A percentile compares a stretch with the other conserved stretches of the same genome.
Conservation (phyloP, 2,113 vertebrate genomes). For the Notiomystis cincta region DNA sequence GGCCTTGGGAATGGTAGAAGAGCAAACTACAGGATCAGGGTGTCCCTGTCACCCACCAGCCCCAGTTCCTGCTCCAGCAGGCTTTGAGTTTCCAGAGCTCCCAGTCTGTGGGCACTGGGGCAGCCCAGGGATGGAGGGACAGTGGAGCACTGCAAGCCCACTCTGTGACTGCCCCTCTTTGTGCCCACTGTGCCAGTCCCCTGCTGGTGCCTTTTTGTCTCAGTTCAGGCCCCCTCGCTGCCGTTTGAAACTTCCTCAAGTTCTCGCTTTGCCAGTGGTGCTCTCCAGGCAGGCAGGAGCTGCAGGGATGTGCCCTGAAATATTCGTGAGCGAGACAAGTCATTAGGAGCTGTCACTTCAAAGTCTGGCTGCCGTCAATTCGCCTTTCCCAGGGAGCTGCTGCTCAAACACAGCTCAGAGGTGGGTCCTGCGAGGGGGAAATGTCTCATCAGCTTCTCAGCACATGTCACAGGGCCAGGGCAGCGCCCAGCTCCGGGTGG, state of each 20-base stretch:
- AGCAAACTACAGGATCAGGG: background rate
- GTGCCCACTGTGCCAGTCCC: background rate
- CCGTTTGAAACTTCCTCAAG: background rate
- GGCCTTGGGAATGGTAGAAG: fast-evolving
- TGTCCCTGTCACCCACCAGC: background rate
- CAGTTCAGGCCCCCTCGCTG: background rate
- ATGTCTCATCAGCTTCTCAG: background rate
- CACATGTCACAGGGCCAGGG: background rate
- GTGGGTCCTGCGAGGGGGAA: background rate
- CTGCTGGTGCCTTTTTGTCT: background rate
- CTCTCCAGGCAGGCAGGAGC: background rate
- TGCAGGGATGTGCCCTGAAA: background rate
- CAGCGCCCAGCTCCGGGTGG: background rate
- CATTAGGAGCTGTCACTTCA: slow-evolving; percentile 21
- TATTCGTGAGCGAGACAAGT: background rate
- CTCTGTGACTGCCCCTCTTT: fast-evolving
- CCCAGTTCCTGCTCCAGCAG: background rate
- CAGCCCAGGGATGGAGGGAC: background rate
- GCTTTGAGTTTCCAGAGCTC: background rate
- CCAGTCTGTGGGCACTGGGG: background rate
- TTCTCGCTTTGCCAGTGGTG: background rate
- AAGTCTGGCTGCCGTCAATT: background rate
- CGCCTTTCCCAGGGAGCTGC: background rate
- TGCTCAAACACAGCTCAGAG: background rate
- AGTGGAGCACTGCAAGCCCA: background rate